These are phyloP conservation scores for Macropis europaea DNA, from an alignment of 2,888 invertebrate species.

Conservation along the genomic window DNA sequence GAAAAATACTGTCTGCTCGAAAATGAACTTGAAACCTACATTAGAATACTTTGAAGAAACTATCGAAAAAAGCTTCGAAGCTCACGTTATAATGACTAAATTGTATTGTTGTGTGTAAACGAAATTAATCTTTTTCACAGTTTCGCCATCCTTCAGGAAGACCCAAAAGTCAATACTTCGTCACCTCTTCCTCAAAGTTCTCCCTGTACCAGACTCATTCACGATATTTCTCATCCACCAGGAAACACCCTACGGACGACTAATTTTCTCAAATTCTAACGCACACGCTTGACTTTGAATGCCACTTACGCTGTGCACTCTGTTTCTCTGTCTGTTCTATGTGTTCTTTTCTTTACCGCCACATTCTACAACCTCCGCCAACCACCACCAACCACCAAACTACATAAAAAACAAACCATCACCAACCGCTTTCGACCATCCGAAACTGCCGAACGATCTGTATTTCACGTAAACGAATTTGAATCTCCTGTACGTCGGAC, in stretches of 20 bases:
- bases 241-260: slow-evolving; percentile 1
- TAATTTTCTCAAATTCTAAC: slow-evolving; percentile 23
- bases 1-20: no score
- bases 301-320: slow-evolving; percentile 78
- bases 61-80: no score
- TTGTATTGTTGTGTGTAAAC: no score
- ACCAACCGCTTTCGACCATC: no score
- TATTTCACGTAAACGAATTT: slow-evolving; percentile 3
- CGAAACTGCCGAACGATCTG: slow-evolving; percentile 20
- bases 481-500: slow-evolving; percentile 39
- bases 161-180: no score
- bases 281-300: slow-evolving; percentile 77
- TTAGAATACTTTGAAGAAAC: no score
- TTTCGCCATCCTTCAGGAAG: no score
- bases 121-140: no score
- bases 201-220: not conserved
- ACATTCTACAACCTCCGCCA: slow-evolving; percentile 64
- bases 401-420: slow-evolving; percentile 9
- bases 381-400: slow-evolving; percentile 39
- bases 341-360: slow-evolving; percentile 78
- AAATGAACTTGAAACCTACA: no score
- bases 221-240: not conserved
- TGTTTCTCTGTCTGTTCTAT: slow-evolving; percentile 79
- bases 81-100: no score
- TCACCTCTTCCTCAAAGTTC: not conserved